phyloP scores from a whole-genome alignment of 2,888 invertebrate species.

The Gnatocerus cornutus region DNA sequence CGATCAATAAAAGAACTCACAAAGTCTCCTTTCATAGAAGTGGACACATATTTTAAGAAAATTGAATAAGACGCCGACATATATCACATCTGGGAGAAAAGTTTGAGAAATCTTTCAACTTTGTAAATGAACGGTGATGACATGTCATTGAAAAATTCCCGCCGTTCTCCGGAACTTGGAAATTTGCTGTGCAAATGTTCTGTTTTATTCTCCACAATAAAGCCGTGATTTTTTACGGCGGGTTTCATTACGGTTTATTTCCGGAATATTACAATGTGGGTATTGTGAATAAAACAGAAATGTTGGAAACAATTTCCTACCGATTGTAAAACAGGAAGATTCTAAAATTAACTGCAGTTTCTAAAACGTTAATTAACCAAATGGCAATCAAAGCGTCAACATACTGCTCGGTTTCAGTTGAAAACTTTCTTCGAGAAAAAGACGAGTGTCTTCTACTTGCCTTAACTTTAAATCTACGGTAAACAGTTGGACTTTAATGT shows the following conservation, averaged over 20 bases:
- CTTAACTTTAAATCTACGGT: too few species aligned
- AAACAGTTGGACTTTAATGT: not conserved
- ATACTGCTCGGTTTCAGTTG: not conserved
- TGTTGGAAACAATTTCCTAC: not conserved
- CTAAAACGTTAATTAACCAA: too few species aligned
- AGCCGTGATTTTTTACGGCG: conserved; percentile 17
- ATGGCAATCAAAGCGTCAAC: too few species aligned
- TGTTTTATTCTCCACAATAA: conserved; percentile 23
- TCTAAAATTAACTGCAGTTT: too few species aligned
- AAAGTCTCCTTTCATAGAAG: conserved; percentile 3
- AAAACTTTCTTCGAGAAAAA: too few species aligned
- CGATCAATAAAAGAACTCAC: conserved; percentile 15
- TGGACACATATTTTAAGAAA: conserved; percentile 11
- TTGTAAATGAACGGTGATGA: not conserved
- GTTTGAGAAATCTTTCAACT: conserved; percentile 7
- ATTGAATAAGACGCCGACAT: conserved; percentile 17
- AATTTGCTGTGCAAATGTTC: conserved; percentile 9
- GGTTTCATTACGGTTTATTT: conserved; percentile 17
- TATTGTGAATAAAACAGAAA: not conserved
- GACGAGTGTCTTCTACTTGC: too few species aligned
- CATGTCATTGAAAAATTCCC: conserved; percentile 10
- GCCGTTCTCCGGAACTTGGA: conserved; percentile 1
- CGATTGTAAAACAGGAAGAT: not conserved
- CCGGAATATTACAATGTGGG: conserved; percentile 4
- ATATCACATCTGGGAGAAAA: conserved; percentile 15